Base-by-base conservation (phyloP, 2,797 vertebrate species). In the Chloroceryle inda region DNA sequence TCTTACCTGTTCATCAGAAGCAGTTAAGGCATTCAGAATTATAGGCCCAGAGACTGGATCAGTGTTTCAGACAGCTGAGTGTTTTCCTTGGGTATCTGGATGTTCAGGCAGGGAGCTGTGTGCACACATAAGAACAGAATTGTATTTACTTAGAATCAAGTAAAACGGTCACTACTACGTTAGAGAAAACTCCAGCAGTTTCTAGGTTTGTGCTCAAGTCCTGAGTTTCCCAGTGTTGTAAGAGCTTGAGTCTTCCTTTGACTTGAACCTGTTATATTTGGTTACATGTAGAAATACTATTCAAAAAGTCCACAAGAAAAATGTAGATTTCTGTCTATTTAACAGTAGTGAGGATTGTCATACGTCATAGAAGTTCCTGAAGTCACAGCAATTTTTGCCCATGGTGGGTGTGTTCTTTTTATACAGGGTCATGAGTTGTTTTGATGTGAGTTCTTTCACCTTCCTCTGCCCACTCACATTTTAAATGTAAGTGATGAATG, bases 1-100 rank as follows among this genome's bases (percentile, higher is more conserved):
- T 0, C 35, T 33, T 44, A 0, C 14, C 12, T 86, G 38, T 58
- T 76, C 2, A 0, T 89, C 42, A 53, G 50, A 89, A 38, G 14
- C 16, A n/a, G 38, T 85, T 85, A n/a, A 55, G 24, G 23, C 31
- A 26, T 55, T 42, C 12, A 63, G 15, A 87, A 31, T 18, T 33
- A 22, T 38, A 73, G 42, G 31, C 35, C 17, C 22, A 37, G 72
- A 66, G 42, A 11, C 0, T 69, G 62, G 22, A 19, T 47, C 55
- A 26, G n/a, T 77, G n/a, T 79, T 88, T 63, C 3, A 14, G 11
- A 37, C 49, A 53, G 37, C 21, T 72, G 31, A 56, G 9, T 75
- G 3, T 85, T 72, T 78, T 78, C 23, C 13, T 56, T 74, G n/a
- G 11, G 11, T 35, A 11, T 56, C 18, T 14, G 9, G 52, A 21